phyloP scores from a whole-genome alignment of 2,113 vertebrate genomes.

The Corythornis vintsioides region DNA sequence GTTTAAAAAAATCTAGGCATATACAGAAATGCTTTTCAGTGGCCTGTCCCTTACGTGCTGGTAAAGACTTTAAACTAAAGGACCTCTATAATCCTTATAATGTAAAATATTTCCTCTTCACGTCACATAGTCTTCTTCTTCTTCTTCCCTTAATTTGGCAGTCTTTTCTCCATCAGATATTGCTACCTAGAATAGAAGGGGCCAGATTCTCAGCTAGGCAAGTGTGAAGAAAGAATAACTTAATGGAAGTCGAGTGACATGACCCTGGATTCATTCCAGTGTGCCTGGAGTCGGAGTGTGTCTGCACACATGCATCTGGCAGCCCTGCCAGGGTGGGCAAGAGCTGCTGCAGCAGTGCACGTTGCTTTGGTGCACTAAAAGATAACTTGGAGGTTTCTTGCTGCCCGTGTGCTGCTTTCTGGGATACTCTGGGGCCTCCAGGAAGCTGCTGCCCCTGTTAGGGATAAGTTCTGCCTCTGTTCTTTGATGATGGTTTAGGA shows the following conservation, averaged over 20 bases:
- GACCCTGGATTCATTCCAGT: slow-evolving; percentile 8
- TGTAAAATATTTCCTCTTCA: not conserved
- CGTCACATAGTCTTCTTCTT: not conserved
- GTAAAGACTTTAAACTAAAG: slow-evolving; percentile 8
- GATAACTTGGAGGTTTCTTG: not conserved
- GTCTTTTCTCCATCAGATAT: not conserved
- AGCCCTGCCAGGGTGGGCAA: not conserved
- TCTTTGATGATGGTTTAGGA: not conserved
- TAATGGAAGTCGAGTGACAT: slow-evolving; percentile 17
- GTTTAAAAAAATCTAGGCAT: not conserved
- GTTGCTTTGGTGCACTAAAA: no score
- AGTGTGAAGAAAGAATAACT: slow-evolving; percentile 12
- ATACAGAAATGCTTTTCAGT: not conserved
- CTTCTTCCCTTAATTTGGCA: not conserved
- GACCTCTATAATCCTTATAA: not conserved
- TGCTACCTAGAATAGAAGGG: not conserved
- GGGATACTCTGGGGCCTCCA: not conserved
- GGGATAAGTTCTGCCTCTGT: not conserved
- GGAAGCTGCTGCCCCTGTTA: not conserved
- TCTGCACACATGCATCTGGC: not conserved
- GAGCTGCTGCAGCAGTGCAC: not conserved
- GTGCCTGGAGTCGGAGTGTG: slow-evolving; percentile 19
- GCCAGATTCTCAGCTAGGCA: slow-evolving; percentile 12
- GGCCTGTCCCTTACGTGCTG: not conserved
- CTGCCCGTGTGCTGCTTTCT: not conserved